Evolutionary conservation across 2,888 invertebrate species (phyloP).

Genomic region (Plusia festucae): DNA sequence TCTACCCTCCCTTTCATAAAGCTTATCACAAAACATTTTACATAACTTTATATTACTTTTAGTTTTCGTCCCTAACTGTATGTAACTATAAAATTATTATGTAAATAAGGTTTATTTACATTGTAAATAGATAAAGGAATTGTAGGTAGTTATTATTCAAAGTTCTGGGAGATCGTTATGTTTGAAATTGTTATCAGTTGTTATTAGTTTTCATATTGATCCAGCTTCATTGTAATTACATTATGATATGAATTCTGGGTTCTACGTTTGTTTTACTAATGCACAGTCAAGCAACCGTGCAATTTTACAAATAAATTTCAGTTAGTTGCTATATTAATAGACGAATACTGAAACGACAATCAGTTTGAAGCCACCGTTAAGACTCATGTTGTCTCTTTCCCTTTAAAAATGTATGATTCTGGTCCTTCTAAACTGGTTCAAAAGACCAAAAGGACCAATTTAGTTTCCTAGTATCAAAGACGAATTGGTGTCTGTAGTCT

Average conservation of each 20-base stretch:
- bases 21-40: conserved; percentile 51
- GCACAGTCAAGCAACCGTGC: background rate
- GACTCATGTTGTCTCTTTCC: too few relatives aligned
- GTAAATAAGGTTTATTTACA: conserved; percentile 55
- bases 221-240: background rate
- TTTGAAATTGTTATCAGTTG: conserved; percentile 35
- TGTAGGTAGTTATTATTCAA: conserved; percentile 58
- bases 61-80: conserved; percentile 45
- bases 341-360: too few relatives aligned
- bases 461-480: background rate
- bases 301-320: background rate
- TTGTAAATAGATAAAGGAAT: conserved; percentile 60
- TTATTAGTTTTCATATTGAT: conserved; percentile 26
- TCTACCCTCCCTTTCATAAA: conserved; percentile 38
- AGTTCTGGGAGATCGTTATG: conserved; percentile 50
- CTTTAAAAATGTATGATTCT: too few relatives aligned
- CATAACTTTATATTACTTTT: conserved; percentile 53
- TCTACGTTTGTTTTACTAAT: background rate
- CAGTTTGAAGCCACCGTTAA: too few relatives aligned
- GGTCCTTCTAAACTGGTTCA: background rate
- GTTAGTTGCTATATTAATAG: too few relatives aligned
- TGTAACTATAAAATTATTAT: conserved; percentile 52
- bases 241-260: background rate
- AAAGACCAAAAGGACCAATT: background rate
- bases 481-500: background rate